Base-by-base conservation (phyloP, 2,113 vertebrate genomes). In the Clarias gariepinus region DNA sequence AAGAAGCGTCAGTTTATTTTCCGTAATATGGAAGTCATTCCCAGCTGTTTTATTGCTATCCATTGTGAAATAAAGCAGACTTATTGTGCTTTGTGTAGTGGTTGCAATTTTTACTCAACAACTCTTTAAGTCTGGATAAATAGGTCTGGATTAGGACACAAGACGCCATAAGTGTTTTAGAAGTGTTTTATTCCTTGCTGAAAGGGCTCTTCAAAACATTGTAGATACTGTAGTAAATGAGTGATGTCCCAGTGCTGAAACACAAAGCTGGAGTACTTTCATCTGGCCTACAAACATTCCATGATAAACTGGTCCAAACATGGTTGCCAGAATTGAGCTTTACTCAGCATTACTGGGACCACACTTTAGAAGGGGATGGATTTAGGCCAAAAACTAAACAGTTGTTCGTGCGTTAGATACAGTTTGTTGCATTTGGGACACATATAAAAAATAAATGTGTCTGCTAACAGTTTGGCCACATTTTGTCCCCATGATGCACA, bases 21-120 rank as follows among this genome's bases (percentile, higher is more conserved):
- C 63, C 58, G 21, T 58, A 81, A 63, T 84, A 83, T 87, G 84
- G 86, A 90, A 89, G 77, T 66, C 71, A 82, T 88, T 91, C 61
- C 76, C 33, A 74, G 63, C 47, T 69, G 66, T 47, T 86, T 84
- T 89, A 81, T 86, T 89, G 80, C 58, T 81, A 86, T 85, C 73
- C 69, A 71, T 83, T 86, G 79, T 82, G 61, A 87, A 80, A 58
- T 15, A 74, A 84, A 36, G 33, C 82, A 85, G 77, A 64, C 80
- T 79, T 85, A 85, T 81, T 83, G 47, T 83, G 79, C 60, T 52
- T 25, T 74, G 41, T 68, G 36, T 78, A 19, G 55, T 61, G 69
- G 33, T 60, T 83, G 55, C 11, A 25, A 36, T 82, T 83, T 83
- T 88, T 10, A 36, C 60, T 85, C n/a, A 58, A 21, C 63, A 88